Evolutionary conservation across 2,113 vertebrate species (phyloP).

Genomic region (Aptenodytes patagonicus): DNA sequence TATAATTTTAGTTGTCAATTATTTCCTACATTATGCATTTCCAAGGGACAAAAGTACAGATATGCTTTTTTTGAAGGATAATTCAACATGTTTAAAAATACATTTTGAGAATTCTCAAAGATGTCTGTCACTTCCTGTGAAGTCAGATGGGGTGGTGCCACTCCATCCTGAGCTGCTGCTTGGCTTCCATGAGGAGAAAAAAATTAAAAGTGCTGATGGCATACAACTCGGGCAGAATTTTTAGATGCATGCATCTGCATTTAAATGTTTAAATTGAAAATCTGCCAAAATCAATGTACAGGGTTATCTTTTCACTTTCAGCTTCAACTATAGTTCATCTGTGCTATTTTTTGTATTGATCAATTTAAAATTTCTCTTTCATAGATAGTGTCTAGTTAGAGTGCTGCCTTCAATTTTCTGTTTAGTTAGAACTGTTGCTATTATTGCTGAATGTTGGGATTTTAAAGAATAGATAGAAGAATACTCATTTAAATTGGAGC

Average conservation of each 20-base stretch:
- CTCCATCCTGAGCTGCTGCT: background rate
- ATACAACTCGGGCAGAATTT: background rate
- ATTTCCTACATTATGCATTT: fast-evolving
- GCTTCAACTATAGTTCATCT: background rate
- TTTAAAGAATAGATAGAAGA: background rate
- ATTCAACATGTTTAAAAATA: background rate
- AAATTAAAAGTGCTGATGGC: background rate
- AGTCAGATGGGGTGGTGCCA: background rate
- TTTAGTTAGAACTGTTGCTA: background rate
- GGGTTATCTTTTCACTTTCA: background rate
- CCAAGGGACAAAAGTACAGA: background rate
- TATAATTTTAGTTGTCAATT: background rate
- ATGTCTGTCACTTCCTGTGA: background rate
- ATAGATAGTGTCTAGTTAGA: background rate
- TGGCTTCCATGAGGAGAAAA: background rate
- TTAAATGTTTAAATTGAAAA: background rate
- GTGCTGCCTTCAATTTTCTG: background rate
- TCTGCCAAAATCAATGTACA: background rate
- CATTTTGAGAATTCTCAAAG: background rate
- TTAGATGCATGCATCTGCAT: background rate
- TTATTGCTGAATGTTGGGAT: background rate
- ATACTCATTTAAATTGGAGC: background rate
- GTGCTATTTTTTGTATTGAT: background rate
- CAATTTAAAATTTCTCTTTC: background rate
- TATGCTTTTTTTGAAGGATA: background rate